Evolutionary conservation across 2,797 vertebrate genomes (phyloP), one percentile per base, ranked within the genome.

Genomic region (Fratercula arctica): DNA sequence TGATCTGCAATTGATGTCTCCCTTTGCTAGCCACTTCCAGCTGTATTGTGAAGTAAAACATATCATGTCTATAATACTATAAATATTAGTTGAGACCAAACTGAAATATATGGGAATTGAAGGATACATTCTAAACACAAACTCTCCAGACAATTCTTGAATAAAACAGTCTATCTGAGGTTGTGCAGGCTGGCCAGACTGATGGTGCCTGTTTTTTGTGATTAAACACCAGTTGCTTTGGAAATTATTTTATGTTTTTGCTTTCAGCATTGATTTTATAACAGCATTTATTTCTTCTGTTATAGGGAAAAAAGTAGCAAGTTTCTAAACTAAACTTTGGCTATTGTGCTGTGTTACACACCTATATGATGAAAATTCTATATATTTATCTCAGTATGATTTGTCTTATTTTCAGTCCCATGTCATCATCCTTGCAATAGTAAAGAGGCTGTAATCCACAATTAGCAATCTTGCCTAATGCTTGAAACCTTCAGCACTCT

Each of bases 1-100:
- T 97, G 83, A 95, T 92, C 76, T 79, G 75, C 45, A 89, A 51
- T 83, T 78, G 74, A 72, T 91, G 59, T 69, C 56, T 95, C 46
- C 39, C 70, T 39, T 33, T 93, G 79, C 82, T 90, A 93, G 83
- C 66, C 59, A 56, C 69, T 94, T 95, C 93, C 78, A 90, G 86
- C 92, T 91, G 89, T 79, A 70, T 20, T 86, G 64, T 60, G 73
- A 94, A 93, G 60, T 20, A 91, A 94, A 96, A 82, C 75, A 48
- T 89, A 43, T 74, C 43, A 66, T 91, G 73, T 85, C 28, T 81
- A 59, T 89, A 95, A 87, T 87, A 66, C 51, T 46, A 46, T 91
- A 95, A 96, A 87, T 89, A 78, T 25, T 87, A 93, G 80, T 68
- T 85, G 68, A 81, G 72, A 76, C 45, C 59, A 77, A 92, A 78